Evolutionary conservation across 2,113 vertebrate species (phyloP), one percentile per base, ranked within the genome.

Genomic region (Corapipo altera): DNA sequence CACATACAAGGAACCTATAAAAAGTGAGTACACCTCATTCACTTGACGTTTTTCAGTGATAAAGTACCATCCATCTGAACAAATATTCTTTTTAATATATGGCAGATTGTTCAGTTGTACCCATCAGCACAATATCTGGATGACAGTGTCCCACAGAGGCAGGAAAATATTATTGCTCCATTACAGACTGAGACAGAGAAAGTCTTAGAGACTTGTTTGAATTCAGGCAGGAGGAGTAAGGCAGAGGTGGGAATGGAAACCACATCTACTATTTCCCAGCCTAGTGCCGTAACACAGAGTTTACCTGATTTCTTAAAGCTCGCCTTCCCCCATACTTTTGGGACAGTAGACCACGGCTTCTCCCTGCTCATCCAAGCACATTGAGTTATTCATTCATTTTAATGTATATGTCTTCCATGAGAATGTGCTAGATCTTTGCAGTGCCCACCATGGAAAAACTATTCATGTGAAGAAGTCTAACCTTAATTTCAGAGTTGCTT

Each of bases 1-100:
- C 27, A 44, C 13, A 83, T 91, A 55, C 11, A 80, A 83, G 44
- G 48, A 96, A 74, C 51, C 43, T 80, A 62, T 94, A 77, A 91
- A 95, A 87, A 82, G 58, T 7, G 1, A 52, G 35, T 32, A 26
- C 37, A 88, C 51, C 89, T 91, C 78, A 58, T 85, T 80, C 88
- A 67, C 27, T 88, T 96, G 90, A 83, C 39, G 44, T 93, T 94
- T 95, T 77, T 52, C 79, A 71, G 55, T 88, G 39, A 74, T 77
- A 83, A 76, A 95, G 44, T 23, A 93, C 59, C 51, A 85, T 83
- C 78, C 33, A 43, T 89, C 59, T 83, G 77, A 85, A 46, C 41
- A 33, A 83, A 71, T 67, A 80, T 93, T 89, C 58, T 94, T 95
- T 91, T 89, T 72, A 89, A 91, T 93, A 82, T 85, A 46, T 82